Evolutionary conservation across 2,113 vertebrate species (phyloP).

Genomic region (Microcebus murinus): DNA sequence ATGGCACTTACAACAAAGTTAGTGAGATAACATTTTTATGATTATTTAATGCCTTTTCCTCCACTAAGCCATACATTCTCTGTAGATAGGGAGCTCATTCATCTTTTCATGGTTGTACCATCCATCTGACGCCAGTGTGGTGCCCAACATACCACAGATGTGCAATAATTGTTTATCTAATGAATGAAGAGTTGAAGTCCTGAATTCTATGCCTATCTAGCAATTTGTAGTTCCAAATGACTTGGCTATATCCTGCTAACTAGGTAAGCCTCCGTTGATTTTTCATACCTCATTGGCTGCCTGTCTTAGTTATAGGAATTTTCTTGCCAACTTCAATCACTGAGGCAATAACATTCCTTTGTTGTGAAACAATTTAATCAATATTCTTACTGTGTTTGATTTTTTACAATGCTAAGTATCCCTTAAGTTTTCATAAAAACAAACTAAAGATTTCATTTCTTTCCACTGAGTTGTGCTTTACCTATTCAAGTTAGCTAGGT

Average conservation of each 20-base stretch:
- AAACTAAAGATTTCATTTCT: background rate
- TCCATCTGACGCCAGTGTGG: background rate
- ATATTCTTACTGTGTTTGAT: background rate
- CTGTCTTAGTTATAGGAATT: background rate
- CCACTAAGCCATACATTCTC: background rate
- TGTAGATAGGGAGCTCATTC: background rate
- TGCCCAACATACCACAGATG: background rate
- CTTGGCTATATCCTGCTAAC: background rate
- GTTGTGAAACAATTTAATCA: background rate
- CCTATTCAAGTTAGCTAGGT: background rate
- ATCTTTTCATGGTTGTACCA: background rate
- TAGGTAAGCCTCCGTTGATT: background rate
- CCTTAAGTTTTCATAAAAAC: slow-evolving; percentile 36
- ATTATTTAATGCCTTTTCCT: background rate
- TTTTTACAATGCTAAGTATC: background rate
- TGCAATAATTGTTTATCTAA: background rate
- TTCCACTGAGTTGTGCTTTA: background rate
- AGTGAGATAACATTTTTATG: background rate
- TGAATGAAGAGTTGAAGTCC: background rate
- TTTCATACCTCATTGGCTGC: background rate
- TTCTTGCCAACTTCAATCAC: background rate
- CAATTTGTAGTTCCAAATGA: background rate
- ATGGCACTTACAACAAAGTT: background rate
- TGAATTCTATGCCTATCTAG: background rate
- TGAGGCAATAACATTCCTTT: background rate